Base-by-base conservation (phyloP, 2,888 invertebrate genomes). In the Polia nebulosa region DNA sequence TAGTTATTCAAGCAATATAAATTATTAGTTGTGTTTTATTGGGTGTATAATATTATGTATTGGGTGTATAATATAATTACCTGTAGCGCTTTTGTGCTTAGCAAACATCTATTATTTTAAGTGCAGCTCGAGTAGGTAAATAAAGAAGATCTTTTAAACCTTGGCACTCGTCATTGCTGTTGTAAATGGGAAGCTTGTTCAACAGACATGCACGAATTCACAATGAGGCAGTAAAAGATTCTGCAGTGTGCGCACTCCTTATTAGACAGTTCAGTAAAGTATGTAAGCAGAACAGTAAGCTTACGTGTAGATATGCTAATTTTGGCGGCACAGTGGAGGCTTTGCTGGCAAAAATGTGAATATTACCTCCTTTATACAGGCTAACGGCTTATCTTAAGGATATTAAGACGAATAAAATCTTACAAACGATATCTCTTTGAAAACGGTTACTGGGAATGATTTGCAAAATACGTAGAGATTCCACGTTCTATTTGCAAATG, bases 301-400 rank as follows among this genome's bases (percentile, higher is more conserved):
- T 65, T 63, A 65, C 55, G 44, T 60, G 57, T 61, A 66, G 80
- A 68, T 79, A 73, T 79, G 81, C 68, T 81, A 72, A 79, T 81
- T 57, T 47, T 27, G 59, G 20, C 45, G 62, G 45, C 65, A 52
- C 62, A 55, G 60, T 11, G 52, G 44, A 56, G 62, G 55, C 47
- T 17, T 53, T 2, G 17, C 34, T n/a, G 45, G 62, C 64, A 73
- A 78, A 77, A 73, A 77, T 73, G 61, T 20, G 66, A 53, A 52
- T 52, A 72, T 77, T 73, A 64, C 45, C 27, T 45, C 36, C 25
- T 49, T 41, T 17, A 47, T 49, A 61, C 32, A 29, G 22, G 29
- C 9, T 60, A 57, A 63, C 41, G 22, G 56, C 25, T 45, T 34
- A 45, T 62, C 22, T 52, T 39, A 32, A 52, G 45, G 15, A 52